These are phyloP conservation scores for Tenthredo distinguenda DNA, from an alignment of 2,888 invertebrate species.

Conservation along the genomic window DNA sequence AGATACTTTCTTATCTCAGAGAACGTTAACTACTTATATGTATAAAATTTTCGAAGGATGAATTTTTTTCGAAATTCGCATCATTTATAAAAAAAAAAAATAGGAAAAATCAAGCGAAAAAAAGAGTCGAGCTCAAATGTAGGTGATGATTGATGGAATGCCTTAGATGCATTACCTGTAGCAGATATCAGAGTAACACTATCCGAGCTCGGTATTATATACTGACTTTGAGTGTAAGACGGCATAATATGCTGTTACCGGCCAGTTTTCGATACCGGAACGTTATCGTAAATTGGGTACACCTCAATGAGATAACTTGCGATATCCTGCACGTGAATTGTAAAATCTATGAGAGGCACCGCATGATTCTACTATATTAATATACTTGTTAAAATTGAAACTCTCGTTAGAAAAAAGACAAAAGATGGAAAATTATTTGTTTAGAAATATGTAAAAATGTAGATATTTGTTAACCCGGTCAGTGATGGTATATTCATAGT, in stretches of 20 bases:
- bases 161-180: background rate
- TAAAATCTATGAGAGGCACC: background rate
- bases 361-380: background rate
- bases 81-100: too few relatives aligned
- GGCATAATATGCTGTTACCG: background rate
- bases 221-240: background rate
- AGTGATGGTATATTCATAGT: background rate
- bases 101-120: too few relatives aligned
- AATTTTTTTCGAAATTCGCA: too few relatives aligned
- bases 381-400: background rate
- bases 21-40: background rate
- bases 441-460: background rate
- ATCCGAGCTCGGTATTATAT: conserved; percentile 2
- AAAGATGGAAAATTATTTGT: background rate
- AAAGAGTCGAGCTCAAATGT: too few relatives aligned
- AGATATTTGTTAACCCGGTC: background rate
- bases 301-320: background rate
- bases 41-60: too few relatives aligned
- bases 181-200: background rate
- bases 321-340: background rate
- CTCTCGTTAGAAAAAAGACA: background rate
- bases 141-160: too few relatives aligned
- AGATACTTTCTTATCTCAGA: conserved; percentile 24
- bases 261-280: conserved; percentile 29
- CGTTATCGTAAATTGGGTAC: conserved; percentile 39